Evolutionary conservation across 1,140 invertebrate genomes (phyloP).

Genomic region (Sarcophaga bullata): DNA sequence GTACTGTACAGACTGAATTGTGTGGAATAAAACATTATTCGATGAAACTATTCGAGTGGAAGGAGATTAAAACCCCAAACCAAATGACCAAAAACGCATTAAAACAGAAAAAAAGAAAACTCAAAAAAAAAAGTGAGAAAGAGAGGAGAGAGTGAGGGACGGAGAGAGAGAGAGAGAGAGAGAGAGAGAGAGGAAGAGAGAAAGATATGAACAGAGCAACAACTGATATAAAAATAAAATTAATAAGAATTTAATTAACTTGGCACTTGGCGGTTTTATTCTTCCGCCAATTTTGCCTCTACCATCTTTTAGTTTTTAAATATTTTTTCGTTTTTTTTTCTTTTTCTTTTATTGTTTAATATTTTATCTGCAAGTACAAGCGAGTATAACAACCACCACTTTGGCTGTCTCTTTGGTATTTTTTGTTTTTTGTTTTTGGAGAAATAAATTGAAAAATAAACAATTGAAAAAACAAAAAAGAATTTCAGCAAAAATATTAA

Average conservation of each 20-base stretch:
- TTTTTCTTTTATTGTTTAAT: neutral
- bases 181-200: too few species aligned
- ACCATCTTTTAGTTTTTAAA: neutral
- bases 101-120: neutral
- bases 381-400: too few species aligned
- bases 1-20: neutral
- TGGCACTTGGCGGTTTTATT: constrained; percentile 14
- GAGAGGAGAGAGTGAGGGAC: too few species aligned
- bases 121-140: too few species aligned
- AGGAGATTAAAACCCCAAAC: constrained; percentile 16
- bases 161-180: too few species aligned
- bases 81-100: neutral
- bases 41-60: constrained; percentile 1
- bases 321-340: neutral
- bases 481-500: too few species aligned
- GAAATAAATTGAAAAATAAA: constrained; percentile 11
- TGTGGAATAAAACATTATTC: constrained; percentile 33
- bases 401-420: too few species aligned
- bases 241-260: constrained; percentile 25
- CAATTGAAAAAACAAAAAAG: neutral
- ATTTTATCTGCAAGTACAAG: neutral
- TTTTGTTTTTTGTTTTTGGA: too few species aligned
- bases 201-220: too few species aligned
- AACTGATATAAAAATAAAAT: neutral
- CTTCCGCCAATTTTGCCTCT: neutral